phyloP scores from a whole-genome alignment of 2,797 vertebrate species.

The Diplodus puntazzo region DNA sequence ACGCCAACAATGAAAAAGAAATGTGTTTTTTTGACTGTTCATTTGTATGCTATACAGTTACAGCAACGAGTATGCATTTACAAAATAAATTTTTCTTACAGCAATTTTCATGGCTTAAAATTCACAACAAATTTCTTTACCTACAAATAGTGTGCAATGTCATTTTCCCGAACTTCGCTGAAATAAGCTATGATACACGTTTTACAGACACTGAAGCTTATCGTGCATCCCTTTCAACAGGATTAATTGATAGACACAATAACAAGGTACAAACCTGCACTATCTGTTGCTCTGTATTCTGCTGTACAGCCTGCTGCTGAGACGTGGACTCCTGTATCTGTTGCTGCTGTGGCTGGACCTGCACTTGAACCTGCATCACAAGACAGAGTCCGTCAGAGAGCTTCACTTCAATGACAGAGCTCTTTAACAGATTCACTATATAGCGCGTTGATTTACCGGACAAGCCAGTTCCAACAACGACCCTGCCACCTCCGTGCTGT shows the following conservation, averaged over 20 bases:
- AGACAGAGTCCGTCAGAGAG: slow-evolving; percentile 14
- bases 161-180: too few species aligned
- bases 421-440: background rate
- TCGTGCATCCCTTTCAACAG: background rate
- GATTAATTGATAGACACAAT: background rate
- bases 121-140: too few species aligned
- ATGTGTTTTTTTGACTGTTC: too few species aligned
- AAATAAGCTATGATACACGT: too few species aligned
- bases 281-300: slow-evolving; percentile 92
- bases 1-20: too few species aligned
- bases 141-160: too few species aligned
- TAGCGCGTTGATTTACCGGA: slow-evolving; percentile 85
- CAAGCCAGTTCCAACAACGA: slow-evolving; percentile 96
- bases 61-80: too few species aligned
- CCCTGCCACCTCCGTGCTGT: slow-evolving; percentile 97
- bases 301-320: slow-evolving; percentile 88
- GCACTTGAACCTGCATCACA: slow-evolving; percentile 90
- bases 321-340: slow-evolving; percentile 91
- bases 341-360: slow-evolving; percentile 92
- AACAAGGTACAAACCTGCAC: slow-evolving; percentile 87
- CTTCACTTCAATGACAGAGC: background rate
- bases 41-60: too few species aligned
- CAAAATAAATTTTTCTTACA: too few species aligned
- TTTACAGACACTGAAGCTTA: too few species aligned
- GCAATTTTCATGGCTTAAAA: too few species aligned